A percentile compares a stretch with the other conserved stretches of the same genome.
phyloP scores from a whole-genome alignment of 2,888 invertebrate species.

The Lottia gigantea region DNA sequence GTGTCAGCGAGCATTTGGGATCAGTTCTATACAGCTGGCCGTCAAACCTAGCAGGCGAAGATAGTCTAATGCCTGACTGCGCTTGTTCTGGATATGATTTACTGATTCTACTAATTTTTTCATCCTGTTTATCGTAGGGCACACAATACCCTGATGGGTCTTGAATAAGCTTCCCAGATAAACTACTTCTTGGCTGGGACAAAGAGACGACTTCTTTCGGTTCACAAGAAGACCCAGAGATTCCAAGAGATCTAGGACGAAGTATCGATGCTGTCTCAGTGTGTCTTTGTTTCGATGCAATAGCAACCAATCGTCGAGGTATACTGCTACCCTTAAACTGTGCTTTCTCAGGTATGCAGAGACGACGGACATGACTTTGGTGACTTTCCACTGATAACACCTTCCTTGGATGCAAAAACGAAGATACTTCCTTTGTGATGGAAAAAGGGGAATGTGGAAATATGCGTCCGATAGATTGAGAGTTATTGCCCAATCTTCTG shows the following conservation, averaged over 20 bases:
- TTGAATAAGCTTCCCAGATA: slow-evolving; percentile 20
- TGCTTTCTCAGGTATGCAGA: not conserved
- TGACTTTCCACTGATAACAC: not conserved
- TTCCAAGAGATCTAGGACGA: slow-evolving; percentile 12
- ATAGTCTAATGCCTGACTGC: slow-evolving; percentile 18
- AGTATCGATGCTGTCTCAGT: slow-evolving; percentile 1
- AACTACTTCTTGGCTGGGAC: not conserved
- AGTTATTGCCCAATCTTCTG: slow-evolving; percentile 1
- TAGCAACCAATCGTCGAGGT: slow-evolving; percentile 15
- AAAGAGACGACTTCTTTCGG: slow-evolving; percentile 11
- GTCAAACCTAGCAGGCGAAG: slow-evolving; percentile 23
- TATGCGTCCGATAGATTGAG: slow-evolving; percentile 9
- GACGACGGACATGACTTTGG: slow-evolving; percentile 7
- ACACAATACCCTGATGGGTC: slow-evolving; percentile 1
- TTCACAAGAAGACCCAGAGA: slow-evolving; percentile 19
- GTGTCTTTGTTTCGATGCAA: not conserved
- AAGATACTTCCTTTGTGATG: not conserved
- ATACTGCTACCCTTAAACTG: not conserved
- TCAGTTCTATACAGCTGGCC: slow-evolving; percentile 25
- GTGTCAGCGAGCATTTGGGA: slow-evolving; percentile 21
- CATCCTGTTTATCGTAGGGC: slow-evolving; percentile 16
- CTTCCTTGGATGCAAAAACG: not conserved
- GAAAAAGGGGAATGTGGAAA: not conserved
- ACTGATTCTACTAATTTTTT: not conserved
- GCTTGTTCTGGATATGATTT: not conserved